Conservation (phyloP, 2,797 vertebrate species). For the Discoglossus pictus region DNA sequence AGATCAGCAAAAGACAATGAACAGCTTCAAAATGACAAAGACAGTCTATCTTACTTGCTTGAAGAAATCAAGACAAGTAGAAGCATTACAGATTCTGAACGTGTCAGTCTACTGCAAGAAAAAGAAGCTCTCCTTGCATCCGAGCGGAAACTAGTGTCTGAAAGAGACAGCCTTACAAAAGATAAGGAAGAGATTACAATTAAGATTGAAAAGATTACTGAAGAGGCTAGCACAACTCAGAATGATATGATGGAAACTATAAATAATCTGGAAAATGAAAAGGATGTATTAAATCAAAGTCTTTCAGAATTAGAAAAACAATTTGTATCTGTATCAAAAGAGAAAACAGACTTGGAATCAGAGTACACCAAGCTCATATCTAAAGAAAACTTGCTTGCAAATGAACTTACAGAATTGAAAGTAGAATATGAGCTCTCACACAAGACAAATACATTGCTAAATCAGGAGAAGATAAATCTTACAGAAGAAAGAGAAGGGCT, state of each 20-base stretch:
- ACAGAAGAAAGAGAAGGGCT: constrained; percentile 62
- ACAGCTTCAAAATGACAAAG: constrained; percentile 78
- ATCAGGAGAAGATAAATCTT: constrained; percentile 72
- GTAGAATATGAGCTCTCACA: constrained; percentile 69
- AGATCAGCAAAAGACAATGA: constrained; percentile 60
- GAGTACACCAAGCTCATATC: constrained; percentile 70
- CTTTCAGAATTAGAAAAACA: constrained; percentile 68
- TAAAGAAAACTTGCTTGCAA: constrained; percentile 67
- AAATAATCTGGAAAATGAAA: constrained; percentile 71
- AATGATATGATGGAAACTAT: constrained; percentile 63
- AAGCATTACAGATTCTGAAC: constrained; percentile 76
- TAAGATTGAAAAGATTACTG: constrained; percentile 62
- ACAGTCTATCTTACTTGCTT: constrained; percentile 71
- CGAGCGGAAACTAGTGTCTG: constrained; percentile 72
- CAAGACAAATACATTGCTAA: constrained; percentile 62
- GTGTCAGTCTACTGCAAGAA: constrained; percentile 79
- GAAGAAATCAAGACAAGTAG: constrained; percentile 82
- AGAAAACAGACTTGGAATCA: constrained; percentile 75
- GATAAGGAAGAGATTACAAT: constrained; percentile 71
- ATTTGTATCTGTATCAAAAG: constrained; percentile 71
- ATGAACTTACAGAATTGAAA: constrained; percentile 70
- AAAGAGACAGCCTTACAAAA: constrained; percentile 75
- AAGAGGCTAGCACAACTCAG: constrained; percentile 63
- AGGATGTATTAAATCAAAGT: constrained; percentile 65
- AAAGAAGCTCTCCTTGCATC: constrained; percentile 77